Conservation (phyloP, 2,888 invertebrate genomes). For the Falcaria lacertinaria region DNA sequence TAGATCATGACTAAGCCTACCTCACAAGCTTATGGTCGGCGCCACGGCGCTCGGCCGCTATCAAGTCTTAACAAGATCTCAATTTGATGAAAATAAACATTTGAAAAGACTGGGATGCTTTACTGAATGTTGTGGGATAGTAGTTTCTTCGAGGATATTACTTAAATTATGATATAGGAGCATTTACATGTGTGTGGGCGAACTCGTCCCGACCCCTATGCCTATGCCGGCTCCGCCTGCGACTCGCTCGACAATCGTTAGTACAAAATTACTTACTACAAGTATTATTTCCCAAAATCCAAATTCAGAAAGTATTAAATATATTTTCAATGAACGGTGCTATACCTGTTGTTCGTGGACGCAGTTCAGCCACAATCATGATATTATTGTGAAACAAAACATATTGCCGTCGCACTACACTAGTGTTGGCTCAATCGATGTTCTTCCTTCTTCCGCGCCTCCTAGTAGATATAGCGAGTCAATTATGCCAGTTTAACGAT, state of each 20-base stretch:
- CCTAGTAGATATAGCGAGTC: constrained; percentile 46
- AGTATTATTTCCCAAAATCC: constrained; percentile 75
- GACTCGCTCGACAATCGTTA: constrained; percentile 58
- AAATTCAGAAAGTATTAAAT: constrained; percentile 74
- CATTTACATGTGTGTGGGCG: constrained; percentile 60
- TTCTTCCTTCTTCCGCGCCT: constrained; percentile 61
- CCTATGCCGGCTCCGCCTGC: constrained; percentile 47
- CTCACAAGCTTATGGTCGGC: constrained; percentile 75
- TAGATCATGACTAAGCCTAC: constrained; percentile 80
- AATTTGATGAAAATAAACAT: constrained; percentile 79
- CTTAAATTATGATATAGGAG: constrained; percentile 77
- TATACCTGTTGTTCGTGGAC: constrained; percentile 41
- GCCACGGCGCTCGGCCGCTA: constrained; percentile 55
- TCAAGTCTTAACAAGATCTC: constrained; percentile 79
- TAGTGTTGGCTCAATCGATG: constrained; percentile 55
- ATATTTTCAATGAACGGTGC: constrained; percentile 57
- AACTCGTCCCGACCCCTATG: constrained; percentile 39
- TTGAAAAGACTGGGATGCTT: constrained; percentile 80
- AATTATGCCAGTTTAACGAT: constrained; percentile 39
- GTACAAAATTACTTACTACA: constrained; percentile 72
- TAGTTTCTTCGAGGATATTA: constrained; percentile 76
- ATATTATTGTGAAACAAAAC: constrained; percentile 13
- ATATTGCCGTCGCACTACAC: constrained; percentile 21
- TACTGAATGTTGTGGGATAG: constrained; percentile 79
- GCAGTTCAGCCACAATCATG: constrained; percentile 45